These are phyloP conservation scores for Chaetoderma sp. DNA, from an alignment of 2,888 invertebrate genomes.

Conservation along the genomic window DNA sequence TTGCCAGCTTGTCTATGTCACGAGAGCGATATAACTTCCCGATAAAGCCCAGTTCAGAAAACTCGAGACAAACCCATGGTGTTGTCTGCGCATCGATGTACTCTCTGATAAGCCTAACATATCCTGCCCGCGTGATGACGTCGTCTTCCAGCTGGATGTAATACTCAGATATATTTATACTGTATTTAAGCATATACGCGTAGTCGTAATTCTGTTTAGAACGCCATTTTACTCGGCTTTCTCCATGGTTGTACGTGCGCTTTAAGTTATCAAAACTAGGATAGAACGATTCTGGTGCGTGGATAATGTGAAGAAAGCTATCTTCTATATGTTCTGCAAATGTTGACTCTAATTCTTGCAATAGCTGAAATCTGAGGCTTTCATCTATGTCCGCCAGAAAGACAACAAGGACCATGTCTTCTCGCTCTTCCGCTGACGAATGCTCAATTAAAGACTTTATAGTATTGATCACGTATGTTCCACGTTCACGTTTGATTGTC, in stretches of 20 bases:
- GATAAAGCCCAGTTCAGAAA: conserved; percentile 49
- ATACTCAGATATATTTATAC: conserved; percentile 56
- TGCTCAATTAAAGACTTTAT: conserved; percentile 63
- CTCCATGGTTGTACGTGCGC: conserved; percentile 61
- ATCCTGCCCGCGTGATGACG: conserved; percentile 60
- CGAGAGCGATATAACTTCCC: conserved; percentile 46
- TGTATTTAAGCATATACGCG: conserved; percentile 64
- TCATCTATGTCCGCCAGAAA: conserved; percentile 63
- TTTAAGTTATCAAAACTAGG: conserved; percentile 47
- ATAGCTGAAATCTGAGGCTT: conserved; percentile 41
- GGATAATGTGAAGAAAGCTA: conserved; percentile 66
- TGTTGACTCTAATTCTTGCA: conserved; percentile 34
- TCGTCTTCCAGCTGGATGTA: conserved; percentile 69
- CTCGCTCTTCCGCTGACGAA: conserved; percentile 54
- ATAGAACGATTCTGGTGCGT: conserved; percentile 49
- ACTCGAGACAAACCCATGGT: conserved; percentile 45
- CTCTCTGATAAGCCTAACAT: conserved; percentile 56
- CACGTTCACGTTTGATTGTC: conserved; percentile 62
- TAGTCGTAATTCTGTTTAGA: conserved; percentile 70
- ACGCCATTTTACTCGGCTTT: conserved; percentile 65
- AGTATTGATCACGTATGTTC: conserved; percentile 63
- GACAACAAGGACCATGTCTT: conserved; percentile 62
- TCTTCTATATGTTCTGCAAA: background rate
- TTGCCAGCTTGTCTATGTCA: conserved; percentile 42
- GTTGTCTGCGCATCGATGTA: conserved; percentile 50